Percentiles rank a stretch among this genome's conserved stretches.
phyloP scores from a whole-genome alignment of 2,888 invertebrate genomes.

The Hololepta plana region DNA sequence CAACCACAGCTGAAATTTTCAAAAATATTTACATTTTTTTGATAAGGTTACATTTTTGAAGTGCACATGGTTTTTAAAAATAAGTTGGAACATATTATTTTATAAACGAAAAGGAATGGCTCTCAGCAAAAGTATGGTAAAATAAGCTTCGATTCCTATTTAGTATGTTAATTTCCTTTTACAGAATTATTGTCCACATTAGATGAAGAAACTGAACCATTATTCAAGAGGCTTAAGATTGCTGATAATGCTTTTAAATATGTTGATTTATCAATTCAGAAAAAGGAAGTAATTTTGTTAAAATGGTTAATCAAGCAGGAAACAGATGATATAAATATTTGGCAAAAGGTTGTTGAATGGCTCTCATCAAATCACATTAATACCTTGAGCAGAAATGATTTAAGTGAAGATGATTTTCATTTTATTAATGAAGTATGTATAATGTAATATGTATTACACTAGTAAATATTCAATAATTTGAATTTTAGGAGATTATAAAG shows the following conservation, averaged over 20 bases:
- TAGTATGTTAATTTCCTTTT: too few relatives aligned
- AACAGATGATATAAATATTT: conserved; percentile 7
- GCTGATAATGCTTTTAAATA: conserved; percentile 18
- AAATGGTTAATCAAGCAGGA: conserved; percentile 8
- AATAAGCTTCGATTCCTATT: too few relatives aligned
- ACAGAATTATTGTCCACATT: too few relatives aligned
- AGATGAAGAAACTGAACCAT: not conserved
- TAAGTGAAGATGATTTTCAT: not conserved
- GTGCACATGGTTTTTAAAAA: too few relatives aligned
- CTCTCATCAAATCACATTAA: not conserved
- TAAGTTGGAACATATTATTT: too few relatives aligned
- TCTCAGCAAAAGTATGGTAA: too few relatives aligned
- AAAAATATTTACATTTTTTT: too few relatives aligned
- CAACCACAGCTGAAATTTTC: too few relatives aligned
- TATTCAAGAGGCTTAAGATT: conserved; percentile 11
- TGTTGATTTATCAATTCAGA: conserved; percentile 3
- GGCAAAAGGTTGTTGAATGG: not conserved
- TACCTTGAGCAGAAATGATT: not conserved
- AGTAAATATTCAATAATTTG: conserved; percentile 1
- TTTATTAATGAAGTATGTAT: not conserved
- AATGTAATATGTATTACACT: not conserved
- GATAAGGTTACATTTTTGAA: too few relatives aligned
- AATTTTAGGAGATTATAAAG: too few relatives aligned
- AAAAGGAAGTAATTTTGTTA: conserved; percentile 7
- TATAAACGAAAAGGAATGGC: too few relatives aligned